Base-by-base conservation (phyloP, 2,888 invertebrate species). In the Drosophila algonquin region DNA sequence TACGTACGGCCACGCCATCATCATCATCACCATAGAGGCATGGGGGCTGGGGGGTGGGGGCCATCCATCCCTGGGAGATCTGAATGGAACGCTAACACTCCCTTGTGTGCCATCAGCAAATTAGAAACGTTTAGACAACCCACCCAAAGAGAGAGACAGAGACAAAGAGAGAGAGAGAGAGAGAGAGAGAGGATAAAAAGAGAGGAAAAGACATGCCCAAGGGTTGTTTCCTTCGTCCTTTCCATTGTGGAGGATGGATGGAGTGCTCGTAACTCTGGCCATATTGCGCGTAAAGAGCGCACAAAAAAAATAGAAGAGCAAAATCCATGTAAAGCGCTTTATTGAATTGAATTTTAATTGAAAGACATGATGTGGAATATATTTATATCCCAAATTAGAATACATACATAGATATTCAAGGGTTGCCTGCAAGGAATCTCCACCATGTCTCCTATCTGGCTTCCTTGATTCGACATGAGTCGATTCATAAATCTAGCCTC, bases 61-160 rank as follows among this genome's bases (percentile, higher is more conserved):
- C n/a, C 53, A 40, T 6, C 40, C 40, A 14, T 35, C 35, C 40
- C 56, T 32, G 12, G 54, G 18, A 55, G 24, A 48, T 12, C 32
- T 16, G 53, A 56, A 35, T 21, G 40, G 44, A 47, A 46, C 45
- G 56, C 70, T 57, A 76, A 79, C 87, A 90, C 89, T 90, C 89
- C 89, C 90, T 76, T 77, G 87, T 81, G 90, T 70, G 84, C 86
- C 84, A 90, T 90, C 89, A 90, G 82, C 90, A 89, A 89, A 89
- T 90, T 89, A 86, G 88, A 83, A 83, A 87, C 87, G 81, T 86
- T 88, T 88, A 84, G 87, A 70, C 55, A 18, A 55, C 24, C 24
- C 52, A 47, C 16, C 9, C 27, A 55, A 27, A 27, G 54, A 51
- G 54, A 35, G 53, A 12, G 30, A 27, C 40, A 6, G 4, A 63